Evolutionary conservation across 2,797 vertebrate genomes (phyloP).

Genomic region (Sardinella longiceps): DNA sequence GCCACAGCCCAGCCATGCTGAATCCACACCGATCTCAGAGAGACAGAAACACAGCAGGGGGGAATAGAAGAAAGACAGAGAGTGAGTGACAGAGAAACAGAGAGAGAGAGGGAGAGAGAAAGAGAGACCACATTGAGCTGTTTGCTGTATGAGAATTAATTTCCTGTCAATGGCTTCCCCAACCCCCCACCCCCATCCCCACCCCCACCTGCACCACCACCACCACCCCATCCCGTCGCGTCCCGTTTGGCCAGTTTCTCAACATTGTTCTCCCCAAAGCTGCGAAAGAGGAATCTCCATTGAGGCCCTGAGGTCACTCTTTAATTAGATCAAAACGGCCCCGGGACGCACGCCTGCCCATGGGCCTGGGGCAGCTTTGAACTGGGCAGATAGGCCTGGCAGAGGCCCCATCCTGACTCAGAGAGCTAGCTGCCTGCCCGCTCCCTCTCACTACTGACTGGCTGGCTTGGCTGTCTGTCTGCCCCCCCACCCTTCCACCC

Average conservation of each 20-base stretch:
- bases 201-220: no score
- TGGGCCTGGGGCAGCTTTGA: neutral
- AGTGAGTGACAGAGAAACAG: neutral
- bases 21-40: neutral
- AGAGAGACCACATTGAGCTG: neutral
- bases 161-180: neutral
- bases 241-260: conserved; percentile 39
- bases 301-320: neutral
- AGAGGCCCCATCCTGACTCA: conserved; percentile 28
- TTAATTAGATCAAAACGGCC: conserved; percentile 19
- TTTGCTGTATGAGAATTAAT: neutral
- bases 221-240: neutral
- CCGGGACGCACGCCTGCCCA: neutral
- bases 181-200: no score
- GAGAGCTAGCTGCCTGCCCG: conserved; percentile 29
- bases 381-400: neutral
- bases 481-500: no score
- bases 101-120: neutral
- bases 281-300: neutral
- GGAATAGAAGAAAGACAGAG: neutral
- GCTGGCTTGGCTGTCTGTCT: no score
- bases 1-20: neutral
- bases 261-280: conserved; percentile 9
- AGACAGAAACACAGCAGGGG: neutral
- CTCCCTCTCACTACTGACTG: neutral